These are phyloP conservation scores for Macrotis lagotis DNA, from an alignment of 2,113 vertebrate genomes.

Conservation along the genomic window DNA sequence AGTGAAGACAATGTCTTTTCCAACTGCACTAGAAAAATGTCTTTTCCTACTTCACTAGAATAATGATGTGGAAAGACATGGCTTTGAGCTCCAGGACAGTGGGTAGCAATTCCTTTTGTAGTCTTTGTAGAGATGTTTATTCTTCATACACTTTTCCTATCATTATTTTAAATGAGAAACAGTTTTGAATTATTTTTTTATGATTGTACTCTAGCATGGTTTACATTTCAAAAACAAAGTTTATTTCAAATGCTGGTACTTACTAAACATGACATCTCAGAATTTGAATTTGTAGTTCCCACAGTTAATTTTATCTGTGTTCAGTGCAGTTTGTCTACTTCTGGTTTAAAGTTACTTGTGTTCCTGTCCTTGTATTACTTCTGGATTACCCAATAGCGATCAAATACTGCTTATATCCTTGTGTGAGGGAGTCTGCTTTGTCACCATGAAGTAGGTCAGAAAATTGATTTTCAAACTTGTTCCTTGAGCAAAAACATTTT, in stretches of 20 bases:
- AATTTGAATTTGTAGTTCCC: neutral
- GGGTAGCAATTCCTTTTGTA: neutral
- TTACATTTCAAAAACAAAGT: neutral
- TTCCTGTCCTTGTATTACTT: slow-evolving; percentile 49
- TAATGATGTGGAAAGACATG: too few species aligned
- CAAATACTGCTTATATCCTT: neutral
- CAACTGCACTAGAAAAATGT: too few species aligned
- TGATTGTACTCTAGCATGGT: neutral
- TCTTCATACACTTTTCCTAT: neutral
- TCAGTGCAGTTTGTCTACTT: slow-evolving; percentile 57
- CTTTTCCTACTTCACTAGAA: too few species aligned
- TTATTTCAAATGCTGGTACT: neutral
- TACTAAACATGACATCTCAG: slow-evolving; percentile 14
- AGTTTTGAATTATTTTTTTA: neutral
- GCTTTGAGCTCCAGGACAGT: neutral
- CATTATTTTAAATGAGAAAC: neutral
- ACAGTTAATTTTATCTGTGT: slow-evolving; percentile 1
- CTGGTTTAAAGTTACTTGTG: slow-evolving; percentile 43
- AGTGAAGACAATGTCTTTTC: too few species aligned
- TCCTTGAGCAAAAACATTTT: slow-evolving; percentile 43
- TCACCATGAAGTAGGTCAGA: slow-evolving; percentile 18
- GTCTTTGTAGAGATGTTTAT: neutral
- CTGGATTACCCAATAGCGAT: neutral
- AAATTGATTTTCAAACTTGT: slow-evolving; percentile 32
- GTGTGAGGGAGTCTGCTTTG: neutral